Evolutionary conservation across 2,797 vertebrate species (phyloP).

Genomic region (Benthosema pterotum): DNA sequence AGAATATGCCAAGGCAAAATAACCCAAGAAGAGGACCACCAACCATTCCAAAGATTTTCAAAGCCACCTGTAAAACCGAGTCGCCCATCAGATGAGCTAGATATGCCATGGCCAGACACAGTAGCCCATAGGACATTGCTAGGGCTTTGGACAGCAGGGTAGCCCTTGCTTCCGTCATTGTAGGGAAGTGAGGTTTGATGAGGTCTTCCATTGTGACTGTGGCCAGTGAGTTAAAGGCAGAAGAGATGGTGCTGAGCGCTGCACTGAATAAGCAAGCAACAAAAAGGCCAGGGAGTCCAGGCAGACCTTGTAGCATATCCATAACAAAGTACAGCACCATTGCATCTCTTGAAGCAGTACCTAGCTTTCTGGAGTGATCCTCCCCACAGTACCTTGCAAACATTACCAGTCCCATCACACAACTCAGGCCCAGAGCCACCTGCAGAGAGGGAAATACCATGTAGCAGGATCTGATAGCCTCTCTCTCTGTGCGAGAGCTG

Average conservation of each 20-base stretch:
- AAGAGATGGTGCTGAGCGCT: conserved; percentile 91
- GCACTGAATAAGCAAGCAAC: conserved; percentile 92
- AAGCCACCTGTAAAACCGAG: conserved; percentile 87
- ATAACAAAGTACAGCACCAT: conserved; percentile 91
- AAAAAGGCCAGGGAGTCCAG: conserved; percentile 90
- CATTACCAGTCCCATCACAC: conserved; percentile 93
- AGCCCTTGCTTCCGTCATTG: conserved; percentile 80
- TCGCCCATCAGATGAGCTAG: conserved; percentile 86
- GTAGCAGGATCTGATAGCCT: conserved; percentile 92
- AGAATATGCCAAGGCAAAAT: conserved; percentile 93
- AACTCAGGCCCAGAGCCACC: conserved; percentile 86
- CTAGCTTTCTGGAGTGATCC: conserved; percentile 61
- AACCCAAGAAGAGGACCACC: conserved; percentile 89
- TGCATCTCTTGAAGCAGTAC: conserved; percentile 78
- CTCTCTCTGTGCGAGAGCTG: conserved; percentile 87
- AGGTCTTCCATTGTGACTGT: conserved; percentile 92
- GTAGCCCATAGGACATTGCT: conserved; percentile 86
- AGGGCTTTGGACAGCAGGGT: conserved; percentile 84
- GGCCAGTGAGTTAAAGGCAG: conserved; percentile 90
- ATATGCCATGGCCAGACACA: conserved; percentile 90
- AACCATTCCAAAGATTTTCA: conserved; percentile 95
- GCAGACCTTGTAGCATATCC: conserved; percentile 85
- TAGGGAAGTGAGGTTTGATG: conserved; percentile 83
- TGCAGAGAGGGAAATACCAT: conserved; percentile 94
- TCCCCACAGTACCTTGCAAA: conserved; percentile 84